Evolutionary conservation across 1,140 invertebrate genomes (phyloP), one percentile per base, ranked within the genome.

Genomic region (Saxidomus purpurata): DNA sequence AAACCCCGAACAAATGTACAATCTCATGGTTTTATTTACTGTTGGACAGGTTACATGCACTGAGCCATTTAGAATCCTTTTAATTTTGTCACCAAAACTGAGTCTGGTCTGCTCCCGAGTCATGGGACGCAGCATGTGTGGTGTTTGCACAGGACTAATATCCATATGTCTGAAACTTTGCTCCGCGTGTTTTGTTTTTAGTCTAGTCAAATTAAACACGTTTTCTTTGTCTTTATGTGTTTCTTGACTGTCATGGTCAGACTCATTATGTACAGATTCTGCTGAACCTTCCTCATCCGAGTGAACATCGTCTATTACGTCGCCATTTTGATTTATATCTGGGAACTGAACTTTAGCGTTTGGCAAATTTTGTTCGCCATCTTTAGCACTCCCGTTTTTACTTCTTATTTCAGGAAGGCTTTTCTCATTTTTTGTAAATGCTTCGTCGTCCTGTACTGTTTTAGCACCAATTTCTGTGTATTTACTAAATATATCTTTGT

Each of bases 1-100:
- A 63, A 92, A 92, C 28, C 91, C 94, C 4, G 93, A 91, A 55
- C 91, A 88, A 28, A 95, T 25, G 74, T 94, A 95, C n/a, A 95
- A 74, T 25, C 89, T 87, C 13, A 94, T 82, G 0, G 91, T 83
- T 79, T 91, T 94, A 31, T 91, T 87, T 38, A 92, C 90, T 3
- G 91, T 74, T 19, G 90, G 91, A 90, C 93, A 94, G 15, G 79
- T 77, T 22, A 90, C 76, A 47, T 95, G 91, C n/a, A 95, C 90
- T n/a, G 91, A 38, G 34, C 95, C 94, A 71, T 90, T 76, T 13
- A 95, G 63, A 28, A 95, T 91, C n/a, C 92, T 81, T 0, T 87
- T 79, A 52, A 92, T 90, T 22, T 74, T 88, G 31, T 95, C 93
- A 3, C 74, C 86, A 31, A 87, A 59, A 19, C 80, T 89, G 17